Conservation (phyloP, 2,797 vertebrate genomes). For the Lepilemur ruficaudatus region DNA sequence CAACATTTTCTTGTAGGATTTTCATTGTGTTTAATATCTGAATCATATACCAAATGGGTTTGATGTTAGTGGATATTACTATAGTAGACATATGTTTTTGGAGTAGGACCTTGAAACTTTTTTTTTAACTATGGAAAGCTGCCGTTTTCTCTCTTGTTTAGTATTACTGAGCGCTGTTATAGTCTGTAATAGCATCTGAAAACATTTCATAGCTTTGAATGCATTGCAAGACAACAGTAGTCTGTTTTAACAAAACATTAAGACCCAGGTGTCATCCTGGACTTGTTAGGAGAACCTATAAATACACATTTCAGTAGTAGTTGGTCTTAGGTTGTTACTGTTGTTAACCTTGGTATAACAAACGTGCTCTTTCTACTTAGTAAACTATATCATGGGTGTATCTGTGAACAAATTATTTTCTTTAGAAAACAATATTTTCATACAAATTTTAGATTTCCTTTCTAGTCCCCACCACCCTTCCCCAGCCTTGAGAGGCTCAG, state of each 20-base stretch:
- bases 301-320: not conserved
- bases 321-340: constrained; percentile 23
- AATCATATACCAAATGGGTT: not conserved
- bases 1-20: constrained; percentile 21
- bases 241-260: constrained; percentile 49
- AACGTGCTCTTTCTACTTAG: constrained; percentile 20
- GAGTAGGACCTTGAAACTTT: constrained; percentile 14
- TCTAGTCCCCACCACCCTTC: not conserved
- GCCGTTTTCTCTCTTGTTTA: not conserved
- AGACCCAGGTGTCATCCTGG: not conserved
- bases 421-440: constrained; percentile 43
- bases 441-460: constrained; percentile 52
- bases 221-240: not conserved
- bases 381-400: not conserved
- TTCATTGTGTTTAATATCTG: constrained; percentile 13
- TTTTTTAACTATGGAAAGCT: constrained; percentile 14
- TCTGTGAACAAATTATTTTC: constrained; percentile 51
- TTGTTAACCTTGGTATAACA: not conserved
- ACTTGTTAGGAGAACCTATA: not conserved
- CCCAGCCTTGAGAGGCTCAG: constrained; percentile 43
- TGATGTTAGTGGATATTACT: constrained; percentile 3
- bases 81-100: not conserved
- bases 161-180: constrained; percentile 32
- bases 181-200: constrained; percentile 21
- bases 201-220: constrained; percentile 49